A percentile compares a stretch with the other conserved stretches of the same genome.
Conservation (phyloP, 2,113 vertebrate species). For the Periophthalmus modestus region DNA sequence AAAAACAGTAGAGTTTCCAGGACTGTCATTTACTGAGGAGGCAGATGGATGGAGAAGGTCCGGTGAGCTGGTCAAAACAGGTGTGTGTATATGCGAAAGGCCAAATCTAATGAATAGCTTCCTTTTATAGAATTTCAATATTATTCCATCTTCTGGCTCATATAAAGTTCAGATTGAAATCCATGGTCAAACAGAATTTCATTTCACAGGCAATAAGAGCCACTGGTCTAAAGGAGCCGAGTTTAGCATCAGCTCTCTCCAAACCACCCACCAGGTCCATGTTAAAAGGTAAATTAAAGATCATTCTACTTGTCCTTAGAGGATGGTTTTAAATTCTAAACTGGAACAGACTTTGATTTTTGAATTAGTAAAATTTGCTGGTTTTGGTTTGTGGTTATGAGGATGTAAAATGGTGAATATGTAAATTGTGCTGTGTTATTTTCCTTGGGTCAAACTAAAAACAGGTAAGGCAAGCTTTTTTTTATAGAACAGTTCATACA, state of each 20-base stretch:
- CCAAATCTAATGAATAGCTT: conserved; percentile 42
- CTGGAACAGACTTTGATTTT: no score
- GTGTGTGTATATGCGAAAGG: conserved; percentile 29
- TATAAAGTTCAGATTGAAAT: conserved; percentile 23
- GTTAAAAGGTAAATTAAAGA: not conserved
- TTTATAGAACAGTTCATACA: no score
- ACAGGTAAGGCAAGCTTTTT: no score
- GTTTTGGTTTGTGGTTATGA: no score
- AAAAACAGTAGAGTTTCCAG: not conserved
- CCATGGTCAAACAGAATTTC: conserved; percentile 17
- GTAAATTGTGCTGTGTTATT: no score
- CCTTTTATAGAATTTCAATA: conserved; percentile 41
- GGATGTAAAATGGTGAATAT: no score
- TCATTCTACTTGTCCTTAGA: not conserved
- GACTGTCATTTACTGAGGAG: not conserved
- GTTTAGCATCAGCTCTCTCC: not conserved
- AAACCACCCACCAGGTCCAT: not conserved
- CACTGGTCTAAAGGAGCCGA: not conserved
- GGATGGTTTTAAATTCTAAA: not conserved
- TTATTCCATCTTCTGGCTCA: conserved; percentile 22
- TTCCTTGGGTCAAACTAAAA: no score
- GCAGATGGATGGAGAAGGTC: not conserved
- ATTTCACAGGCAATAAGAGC: conserved; percentile 35
- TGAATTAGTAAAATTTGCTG: no score
- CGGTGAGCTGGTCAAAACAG: conserved; percentile 25